These are phyloP conservation scores for Tetrao urogallus DNA, from an alignment of 2,113 vertebrate genomes.

Conservation along the genomic window DNA sequence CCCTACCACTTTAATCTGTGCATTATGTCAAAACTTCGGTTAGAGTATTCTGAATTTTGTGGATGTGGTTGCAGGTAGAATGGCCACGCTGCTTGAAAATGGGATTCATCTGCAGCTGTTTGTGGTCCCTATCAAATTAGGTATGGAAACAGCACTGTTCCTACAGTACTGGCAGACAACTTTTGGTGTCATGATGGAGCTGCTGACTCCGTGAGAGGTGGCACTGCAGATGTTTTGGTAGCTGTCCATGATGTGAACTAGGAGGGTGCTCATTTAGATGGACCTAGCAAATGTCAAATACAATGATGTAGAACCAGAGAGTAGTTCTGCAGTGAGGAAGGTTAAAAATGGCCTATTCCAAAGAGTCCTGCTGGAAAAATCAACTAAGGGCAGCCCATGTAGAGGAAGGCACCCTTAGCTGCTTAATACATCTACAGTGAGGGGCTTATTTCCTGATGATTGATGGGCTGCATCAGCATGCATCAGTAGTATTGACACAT, in stretches of 20 bases:
- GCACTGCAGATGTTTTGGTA: accelerated
- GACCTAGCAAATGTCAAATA: neutral
- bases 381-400: neutral
- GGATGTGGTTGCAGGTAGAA: neutral
- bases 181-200: accelerated
- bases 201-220: neutral
- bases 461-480: neutral
- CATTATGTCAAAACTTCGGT: neutral
- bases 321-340: neutral
- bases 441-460: neutral
- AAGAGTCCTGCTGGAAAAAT: neutral
- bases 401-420: neutral
- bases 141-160: neutral
- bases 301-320: neutral
- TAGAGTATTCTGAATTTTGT: neutral
- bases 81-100: neutral
- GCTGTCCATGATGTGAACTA: neutral
- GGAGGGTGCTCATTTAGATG: neutral
- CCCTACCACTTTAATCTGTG: neutral
- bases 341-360: neutral
- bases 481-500: accelerated
- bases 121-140: neutral
- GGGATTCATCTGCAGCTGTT: neutral
- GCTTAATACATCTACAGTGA: neutral
- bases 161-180: accelerated